phyloP scores from a whole-genome alignment of 2,797 vertebrate genomes.

The Gymnopithys bicolor region DNA sequence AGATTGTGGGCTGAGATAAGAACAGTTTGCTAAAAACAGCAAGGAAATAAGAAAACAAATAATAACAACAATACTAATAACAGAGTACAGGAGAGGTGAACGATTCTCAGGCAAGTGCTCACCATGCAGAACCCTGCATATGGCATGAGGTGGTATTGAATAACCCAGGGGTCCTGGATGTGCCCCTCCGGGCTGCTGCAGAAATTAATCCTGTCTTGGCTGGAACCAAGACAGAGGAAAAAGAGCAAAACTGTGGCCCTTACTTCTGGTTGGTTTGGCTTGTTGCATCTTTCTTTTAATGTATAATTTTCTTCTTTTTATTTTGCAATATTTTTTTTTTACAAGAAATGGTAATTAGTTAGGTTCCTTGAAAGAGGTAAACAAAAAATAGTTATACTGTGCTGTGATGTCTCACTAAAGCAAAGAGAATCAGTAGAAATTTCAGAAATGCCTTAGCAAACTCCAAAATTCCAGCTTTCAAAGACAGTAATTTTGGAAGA shows the following conservation, averaged over 20 bases:
- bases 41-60: too few relatives aligned
- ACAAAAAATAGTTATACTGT: neutral
- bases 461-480: neutral
- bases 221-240: neutral
- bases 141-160: too few relatives aligned
- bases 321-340: neutral
- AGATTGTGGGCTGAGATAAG: too few relatives aligned
- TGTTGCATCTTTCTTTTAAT: neutral
- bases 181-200: too few relatives aligned
- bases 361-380: neutral
- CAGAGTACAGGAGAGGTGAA: too few relatives aligned
- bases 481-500: neutral
- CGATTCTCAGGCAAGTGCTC: too few relatives aligned
- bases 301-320: neutral
- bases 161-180: too few relatives aligned
- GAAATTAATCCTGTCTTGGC: too few relatives aligned
- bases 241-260: neutral
- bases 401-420: neutral
- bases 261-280: neutral
- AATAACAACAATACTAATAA: too few relatives aligned
- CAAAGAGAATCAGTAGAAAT: neutral
- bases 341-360: neutral
- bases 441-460: neutral
- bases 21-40: too few relatives aligned
- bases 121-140: too few relatives aligned